Conservation (phyloP, 2,888 invertebrate genomes). For the Orchesellides sinensis region DNA sequence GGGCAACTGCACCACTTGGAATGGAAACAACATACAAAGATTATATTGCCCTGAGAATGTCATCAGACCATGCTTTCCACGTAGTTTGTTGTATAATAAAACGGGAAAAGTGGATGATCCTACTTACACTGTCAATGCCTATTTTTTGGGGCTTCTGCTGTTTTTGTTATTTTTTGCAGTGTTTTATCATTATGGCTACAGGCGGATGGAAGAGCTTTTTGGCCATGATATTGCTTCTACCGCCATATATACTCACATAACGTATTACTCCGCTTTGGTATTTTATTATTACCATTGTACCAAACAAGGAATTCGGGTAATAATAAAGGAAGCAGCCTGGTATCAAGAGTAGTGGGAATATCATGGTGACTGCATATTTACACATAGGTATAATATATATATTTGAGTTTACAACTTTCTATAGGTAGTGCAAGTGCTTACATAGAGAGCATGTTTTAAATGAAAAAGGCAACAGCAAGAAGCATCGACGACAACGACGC, state of each 20-base stretch:
- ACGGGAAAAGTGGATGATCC: constrained; percentile 5
- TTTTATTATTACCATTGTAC: constrained; percentile 54
- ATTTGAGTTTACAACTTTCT: not conserved
- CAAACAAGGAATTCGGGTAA: constrained; percentile 52
- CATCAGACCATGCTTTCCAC: not conserved
- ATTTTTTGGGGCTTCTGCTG: not conserved
- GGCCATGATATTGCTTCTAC: not conserved
- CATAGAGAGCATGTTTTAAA: constrained; percentile 37
- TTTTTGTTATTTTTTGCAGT: constrained; percentile 30
- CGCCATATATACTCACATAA: not conserved
- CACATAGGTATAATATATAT: not conserved
- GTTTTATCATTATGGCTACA: constrained; percentile 10
- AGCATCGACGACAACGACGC: constrained; percentile 52
- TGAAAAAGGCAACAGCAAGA: constrained; percentile 49
- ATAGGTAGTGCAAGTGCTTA: not conserved
- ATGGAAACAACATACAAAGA: not conserved
- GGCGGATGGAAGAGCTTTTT: not conserved
- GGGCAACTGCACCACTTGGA: not conserved
- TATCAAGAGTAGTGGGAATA: not conserved
- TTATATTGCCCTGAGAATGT: not conserved
- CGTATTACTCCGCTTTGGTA: constrained; percentile 32
- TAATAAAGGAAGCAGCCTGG: constrained; percentile 14
- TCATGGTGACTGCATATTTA: not conserved
- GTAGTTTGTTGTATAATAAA: not conserved
- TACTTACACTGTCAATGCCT: not conserved